phyloP scores from a whole-genome alignment of 2,113 vertebrate genomes.

The Salvelinus alpinus region DNA sequence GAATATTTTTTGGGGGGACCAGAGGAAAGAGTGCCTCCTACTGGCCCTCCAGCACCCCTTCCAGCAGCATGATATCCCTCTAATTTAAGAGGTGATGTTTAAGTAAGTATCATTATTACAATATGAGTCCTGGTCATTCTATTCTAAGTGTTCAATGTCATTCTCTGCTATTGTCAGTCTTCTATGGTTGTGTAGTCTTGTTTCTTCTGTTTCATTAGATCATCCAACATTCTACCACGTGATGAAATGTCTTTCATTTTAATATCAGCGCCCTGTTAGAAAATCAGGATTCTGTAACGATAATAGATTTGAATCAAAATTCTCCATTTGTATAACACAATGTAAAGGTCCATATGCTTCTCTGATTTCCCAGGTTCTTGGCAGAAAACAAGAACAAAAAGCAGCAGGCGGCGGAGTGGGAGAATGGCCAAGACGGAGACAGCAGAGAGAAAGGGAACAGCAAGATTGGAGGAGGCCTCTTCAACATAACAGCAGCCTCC shows the following conservation, averaged over 20 bases:
- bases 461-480: conserved; percentile 78
- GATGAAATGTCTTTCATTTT: no score
- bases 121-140: conserved; percentile 34
- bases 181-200: background rate
- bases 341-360: conserved; percentile 1
- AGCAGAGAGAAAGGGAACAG: conserved; percentile 77
- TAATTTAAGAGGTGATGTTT: conserved; percentile 64
- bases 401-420: conserved; percentile 63
- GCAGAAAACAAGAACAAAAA: conserved; percentile 87
- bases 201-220: conserved; percentile 6
- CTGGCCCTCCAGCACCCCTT: no score
- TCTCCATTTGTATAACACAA: background rate
- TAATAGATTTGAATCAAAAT: background rate
- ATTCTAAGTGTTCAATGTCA: background rate
- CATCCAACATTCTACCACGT: background rate
- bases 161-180: background rate
- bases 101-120: conserved; percentile 46
- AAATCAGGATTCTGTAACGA: background rate
- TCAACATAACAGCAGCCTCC: conserved; percentile 64
- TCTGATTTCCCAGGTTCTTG: conserved; percentile 80
- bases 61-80: conserved; percentile 51
- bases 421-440: conserved; percentile 81
- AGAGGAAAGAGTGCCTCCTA: no score
- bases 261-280: background rate
- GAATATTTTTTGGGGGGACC: no score